Evolutionary conservation across 2,113 vertebrate genomes (phyloP), one percentile per base, ranked within the genome.

Genomic region (Guaruba guarouba): DNA sequence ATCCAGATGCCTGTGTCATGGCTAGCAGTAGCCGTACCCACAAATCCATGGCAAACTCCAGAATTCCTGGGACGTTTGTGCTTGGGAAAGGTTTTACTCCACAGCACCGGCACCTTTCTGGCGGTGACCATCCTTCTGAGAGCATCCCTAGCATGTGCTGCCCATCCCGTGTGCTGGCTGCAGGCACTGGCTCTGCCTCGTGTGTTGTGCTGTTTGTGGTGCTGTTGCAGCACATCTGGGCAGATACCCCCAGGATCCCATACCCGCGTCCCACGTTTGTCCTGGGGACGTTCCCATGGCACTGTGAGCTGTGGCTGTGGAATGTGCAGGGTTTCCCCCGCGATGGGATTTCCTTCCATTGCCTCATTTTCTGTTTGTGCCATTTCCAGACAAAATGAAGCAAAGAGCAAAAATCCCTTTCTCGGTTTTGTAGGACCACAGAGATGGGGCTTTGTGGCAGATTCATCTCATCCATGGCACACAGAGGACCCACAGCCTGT

Each of bases 231-330:
- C 93, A 87, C 91, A 73, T 82, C 81, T 84, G 93, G 85, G 25
- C 85, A 88, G 90, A 29, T 95, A 76, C 82, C 5, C 62, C 29
- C 1, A 3, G 54, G 41, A 80, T 11, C 79, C 43, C 5, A 0
- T 44, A 64, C 15, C 33, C 41, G 20, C 5, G 55, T 37, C 27
- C 35, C 3, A 4, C 22, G 12, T 80, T 52, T 67, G 13, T 75
- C 68, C 33, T 7, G 4, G 27, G 64, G 59, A 35, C 10, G 49
- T 59, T 85, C 75, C 82, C 0, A 1, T 31, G 70, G 49, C 74
- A 55, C 22, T 0, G 1, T 15, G 68, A 88, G 64, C 73, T 0
- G 0, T 54, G 61, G 31, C 51, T 81, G 71, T 7, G 3, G 18
- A 19, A 37, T 0, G 0, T 23, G 55, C 59, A 59, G 44, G 43